A percentile compares a stretch with the other conserved stretches of the same genome.
phyloP scores from a whole-genome alignment of 2,888 invertebrate genomes.

The Bruchidius siliquastri region DNA sequence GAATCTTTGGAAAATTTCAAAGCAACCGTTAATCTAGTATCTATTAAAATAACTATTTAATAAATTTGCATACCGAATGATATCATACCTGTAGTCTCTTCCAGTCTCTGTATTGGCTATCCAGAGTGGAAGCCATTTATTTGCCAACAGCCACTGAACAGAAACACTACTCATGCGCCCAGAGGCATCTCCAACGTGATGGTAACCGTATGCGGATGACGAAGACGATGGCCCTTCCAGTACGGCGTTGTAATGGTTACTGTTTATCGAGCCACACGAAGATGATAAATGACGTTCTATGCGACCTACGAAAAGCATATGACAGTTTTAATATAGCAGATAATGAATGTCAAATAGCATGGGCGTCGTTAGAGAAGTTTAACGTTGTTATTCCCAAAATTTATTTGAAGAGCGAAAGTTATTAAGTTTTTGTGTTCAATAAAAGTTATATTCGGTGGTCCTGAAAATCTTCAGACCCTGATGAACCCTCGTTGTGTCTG shows the following conservation, averaged over 20 bases:
- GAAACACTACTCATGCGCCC: conserved; percentile 58
- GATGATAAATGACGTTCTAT: conserved; percentile 60
- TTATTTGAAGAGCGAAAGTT: too few relatives aligned
- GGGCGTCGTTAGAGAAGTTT: too few relatives aligned
- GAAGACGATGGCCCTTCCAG: neutral
- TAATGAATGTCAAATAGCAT: too few relatives aligned
- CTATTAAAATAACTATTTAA: too few relatives aligned
- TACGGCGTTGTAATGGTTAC: conserved; percentile 38
- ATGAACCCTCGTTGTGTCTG: too few relatives aligned
- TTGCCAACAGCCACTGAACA: conserved; percentile 62
- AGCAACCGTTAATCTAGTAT: too few relatives aligned
- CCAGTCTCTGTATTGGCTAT: conserved; percentile 54
- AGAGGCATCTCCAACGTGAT: conserved; percentile 31
- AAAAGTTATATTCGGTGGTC: too few relatives aligned
- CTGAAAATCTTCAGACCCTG: too few relatives aligned
- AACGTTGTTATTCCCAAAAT: too few relatives aligned
- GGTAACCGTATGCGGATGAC: conserved; percentile 38
- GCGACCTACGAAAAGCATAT: conserved; percentile 41
- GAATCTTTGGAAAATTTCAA: too few relatives aligned
- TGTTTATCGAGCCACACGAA: conserved; percentile 58
- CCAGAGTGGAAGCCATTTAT: conserved; percentile 63
- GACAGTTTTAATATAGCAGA: too few relatives aligned
- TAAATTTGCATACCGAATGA: neutral
- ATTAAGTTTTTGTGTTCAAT: too few relatives aligned
- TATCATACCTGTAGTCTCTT: neutral